phyloP scores from a whole-genome alignment of 2,113 vertebrate genomes.

The Osmerus mordax region DNA sequence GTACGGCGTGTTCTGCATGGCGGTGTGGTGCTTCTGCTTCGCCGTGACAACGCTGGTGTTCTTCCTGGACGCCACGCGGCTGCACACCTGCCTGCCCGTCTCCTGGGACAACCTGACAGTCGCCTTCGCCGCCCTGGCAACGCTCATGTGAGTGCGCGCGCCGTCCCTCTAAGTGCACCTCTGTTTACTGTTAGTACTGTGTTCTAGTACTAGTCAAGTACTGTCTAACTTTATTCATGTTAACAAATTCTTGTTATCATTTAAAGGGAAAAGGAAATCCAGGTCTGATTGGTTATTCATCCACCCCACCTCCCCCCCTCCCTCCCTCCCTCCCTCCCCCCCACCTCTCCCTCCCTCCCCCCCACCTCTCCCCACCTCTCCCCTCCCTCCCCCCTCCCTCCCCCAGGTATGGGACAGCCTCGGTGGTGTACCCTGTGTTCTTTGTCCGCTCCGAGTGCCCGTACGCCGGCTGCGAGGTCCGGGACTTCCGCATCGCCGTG shows the following conservation, averaged over 20 bases:
- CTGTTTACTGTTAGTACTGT: no score
- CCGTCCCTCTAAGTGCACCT: neutral
- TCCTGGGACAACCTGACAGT: constrained; percentile 97
- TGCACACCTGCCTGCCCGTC: constrained; percentile 80
- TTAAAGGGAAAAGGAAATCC: no score
- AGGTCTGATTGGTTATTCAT: neutral
- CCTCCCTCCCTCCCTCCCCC: neutral
- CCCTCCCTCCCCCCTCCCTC: no score
- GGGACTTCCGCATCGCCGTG: constrained; percentile 84
- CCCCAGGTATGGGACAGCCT: constrained; percentile 72
- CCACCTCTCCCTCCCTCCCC: neutral
- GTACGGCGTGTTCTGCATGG: constrained; percentile 88
- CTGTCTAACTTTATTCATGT: neutral
- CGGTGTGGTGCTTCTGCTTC: constrained; percentile 87
- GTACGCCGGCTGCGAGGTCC: constrained; percentile 71
- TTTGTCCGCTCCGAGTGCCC: constrained; percentile 77
- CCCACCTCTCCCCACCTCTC: neutral
- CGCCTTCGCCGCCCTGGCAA: constrained; percentile 83
- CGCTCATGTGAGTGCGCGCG: constrained; percentile 69
- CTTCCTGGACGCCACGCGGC: constrained; percentile 80
- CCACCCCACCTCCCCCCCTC: neutral
- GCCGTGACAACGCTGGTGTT: constrained; percentile 74
- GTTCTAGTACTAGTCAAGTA: no score
- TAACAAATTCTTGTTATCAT: no score
- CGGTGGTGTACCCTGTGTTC: constrained; percentile 84